Evolutionary conservation across 2,888 invertebrate species (phyloP).

Genomic region (Ganaspis brasiliensis): DNA sequence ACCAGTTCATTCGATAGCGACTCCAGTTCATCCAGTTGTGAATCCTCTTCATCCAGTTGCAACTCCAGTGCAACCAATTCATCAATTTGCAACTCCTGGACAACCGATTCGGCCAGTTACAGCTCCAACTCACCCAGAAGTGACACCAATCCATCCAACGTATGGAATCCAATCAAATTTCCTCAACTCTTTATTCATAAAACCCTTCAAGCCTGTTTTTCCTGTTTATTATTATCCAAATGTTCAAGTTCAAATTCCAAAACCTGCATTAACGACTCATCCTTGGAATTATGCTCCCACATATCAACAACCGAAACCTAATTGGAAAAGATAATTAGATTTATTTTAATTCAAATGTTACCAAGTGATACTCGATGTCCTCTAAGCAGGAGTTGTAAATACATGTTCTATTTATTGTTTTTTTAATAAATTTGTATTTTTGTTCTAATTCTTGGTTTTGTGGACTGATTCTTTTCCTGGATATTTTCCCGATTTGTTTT

Average conservation of each 20-base stretch:
- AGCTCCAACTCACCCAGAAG: constrained; percentile 55
- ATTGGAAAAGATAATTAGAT: constrained; percentile 68
- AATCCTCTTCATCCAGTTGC: constrained; percentile 52
- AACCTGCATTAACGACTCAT: constrained; percentile 65
- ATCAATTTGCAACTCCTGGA: constrained; percentile 56
- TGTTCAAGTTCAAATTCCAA: constrained; percentile 68
- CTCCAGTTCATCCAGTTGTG: constrained; percentile 60
- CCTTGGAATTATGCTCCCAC: constrained; percentile 76
- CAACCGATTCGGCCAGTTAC: constrained; percentile 62
- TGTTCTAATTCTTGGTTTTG: background rate
- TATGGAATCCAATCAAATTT: constrained; percentile 69
- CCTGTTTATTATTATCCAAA: constrained; percentile 75
- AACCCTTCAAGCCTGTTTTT: constrained; percentile 73
- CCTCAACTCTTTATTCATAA: constrained; percentile 70
- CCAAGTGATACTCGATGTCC: constrained; percentile 35
- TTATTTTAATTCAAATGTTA: background rate
- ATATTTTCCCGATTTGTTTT: no score
- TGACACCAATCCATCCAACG: constrained; percentile 66
- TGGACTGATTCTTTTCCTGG: no score
- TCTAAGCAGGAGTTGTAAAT: constrained; percentile 64
- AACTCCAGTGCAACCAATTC: constrained; percentile 61
- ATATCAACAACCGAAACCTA: constrained; percentile 67
- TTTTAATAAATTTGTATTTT: constrained; percentile 64
- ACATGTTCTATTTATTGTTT: constrained; percentile 70
- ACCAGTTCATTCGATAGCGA: constrained; percentile 57